These are phyloP conservation scores for Brachymystax lenok DNA, from an alignment of 2,797 vertebrate genomes.

Conservation along the genomic window DNA sequence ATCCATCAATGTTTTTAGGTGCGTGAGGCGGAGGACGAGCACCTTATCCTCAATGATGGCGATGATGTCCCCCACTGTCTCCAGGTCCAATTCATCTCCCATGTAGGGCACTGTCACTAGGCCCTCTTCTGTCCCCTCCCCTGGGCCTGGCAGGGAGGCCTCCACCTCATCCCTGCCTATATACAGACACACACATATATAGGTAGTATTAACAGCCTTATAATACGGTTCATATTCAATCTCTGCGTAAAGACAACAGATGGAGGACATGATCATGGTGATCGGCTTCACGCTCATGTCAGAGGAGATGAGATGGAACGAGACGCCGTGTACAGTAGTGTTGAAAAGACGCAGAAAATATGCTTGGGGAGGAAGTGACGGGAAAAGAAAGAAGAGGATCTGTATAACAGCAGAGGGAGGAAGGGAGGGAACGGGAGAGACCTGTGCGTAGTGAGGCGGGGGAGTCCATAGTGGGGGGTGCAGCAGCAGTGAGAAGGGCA, in stretches of 20 bases:
- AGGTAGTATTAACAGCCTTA: background rate
- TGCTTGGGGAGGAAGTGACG: background rate
- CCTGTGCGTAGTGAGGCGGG: conserved; percentile 62
- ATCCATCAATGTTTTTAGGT: background rate
- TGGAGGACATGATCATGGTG: background rate
- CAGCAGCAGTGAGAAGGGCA: conserved; percentile 69
- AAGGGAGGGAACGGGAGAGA: conserved; percentile 36
- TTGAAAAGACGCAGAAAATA: background rate
- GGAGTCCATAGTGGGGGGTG: conserved; percentile 75
- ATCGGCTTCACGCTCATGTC: background rate
- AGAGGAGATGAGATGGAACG: background rate
- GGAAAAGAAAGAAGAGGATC: background rate
- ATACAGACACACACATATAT: conserved; percentile 57
- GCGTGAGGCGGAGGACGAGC: conserved; percentile 8
- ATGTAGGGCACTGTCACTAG: conserved; percentile 90
- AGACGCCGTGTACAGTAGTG: background rate
- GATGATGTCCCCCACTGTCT: conserved; percentile 96
- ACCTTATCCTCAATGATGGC: conserved; percentile 98
- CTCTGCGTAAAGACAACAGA: background rate
- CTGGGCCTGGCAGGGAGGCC: conserved; percentile 65
- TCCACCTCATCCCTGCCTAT: conserved; percentile 76
- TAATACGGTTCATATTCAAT: background rate
- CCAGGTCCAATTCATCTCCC: conserved; percentile 92
- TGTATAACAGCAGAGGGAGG: background rate
- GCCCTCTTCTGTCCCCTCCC: conserved; percentile 86